Evolutionary conservation across 2,888 invertebrate species (phyloP).

Genomic region (Acleris sparsana): DNA sequence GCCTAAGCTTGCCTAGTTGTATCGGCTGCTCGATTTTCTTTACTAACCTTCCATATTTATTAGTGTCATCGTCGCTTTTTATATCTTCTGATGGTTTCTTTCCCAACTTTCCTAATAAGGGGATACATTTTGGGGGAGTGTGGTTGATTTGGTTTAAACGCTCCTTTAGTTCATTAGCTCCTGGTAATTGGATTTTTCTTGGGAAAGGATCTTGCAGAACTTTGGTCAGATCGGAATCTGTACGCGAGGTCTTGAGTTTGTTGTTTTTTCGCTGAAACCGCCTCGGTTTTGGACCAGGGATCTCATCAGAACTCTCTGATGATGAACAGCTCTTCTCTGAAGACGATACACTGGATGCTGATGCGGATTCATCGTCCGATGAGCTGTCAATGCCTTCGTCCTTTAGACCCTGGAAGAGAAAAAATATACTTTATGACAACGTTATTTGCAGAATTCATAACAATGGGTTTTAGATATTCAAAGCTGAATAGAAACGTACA

Average conservation of each 20-base stretch:
- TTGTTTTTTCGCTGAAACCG: conserved; percentile 73
- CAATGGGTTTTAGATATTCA: neutral
- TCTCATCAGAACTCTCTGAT: conserved; percentile 74
- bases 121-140: conserved; percentile 61
- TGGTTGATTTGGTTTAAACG: conserved; percentile 66
- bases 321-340: conserved; percentile 79
- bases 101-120: conserved; percentile 67
- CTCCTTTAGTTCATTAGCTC: conserved; percentile 58
- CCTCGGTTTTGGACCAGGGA: conserved; percentile 64
- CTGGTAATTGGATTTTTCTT: conserved; percentile 54
- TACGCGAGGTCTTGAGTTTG: conserved; percentile 72
- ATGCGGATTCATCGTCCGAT: conserved; percentile 76
- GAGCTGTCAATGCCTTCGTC: conserved; percentile 82
- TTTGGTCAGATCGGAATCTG: conserved; percentile 72
- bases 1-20: conserved; percentile 68
- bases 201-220: conserved; percentile 57
- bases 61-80: conserved; percentile 65
- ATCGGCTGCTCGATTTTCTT: conserved; percentile 72
- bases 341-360: conserved; percentile 73
- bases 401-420: conserved; percentile 71
- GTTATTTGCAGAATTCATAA: too few species aligned
- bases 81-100: conserved; percentile 65
- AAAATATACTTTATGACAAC: neutral
- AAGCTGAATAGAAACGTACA: neutral
- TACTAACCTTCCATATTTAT: conserved; percentile 57